A percentile compares a stretch with the other conserved stretches of the same genome.
Evolutionary conservation across 1,140 invertebrate genomes (phyloP).

Genomic region (Centruroides vittatus): DNA sequence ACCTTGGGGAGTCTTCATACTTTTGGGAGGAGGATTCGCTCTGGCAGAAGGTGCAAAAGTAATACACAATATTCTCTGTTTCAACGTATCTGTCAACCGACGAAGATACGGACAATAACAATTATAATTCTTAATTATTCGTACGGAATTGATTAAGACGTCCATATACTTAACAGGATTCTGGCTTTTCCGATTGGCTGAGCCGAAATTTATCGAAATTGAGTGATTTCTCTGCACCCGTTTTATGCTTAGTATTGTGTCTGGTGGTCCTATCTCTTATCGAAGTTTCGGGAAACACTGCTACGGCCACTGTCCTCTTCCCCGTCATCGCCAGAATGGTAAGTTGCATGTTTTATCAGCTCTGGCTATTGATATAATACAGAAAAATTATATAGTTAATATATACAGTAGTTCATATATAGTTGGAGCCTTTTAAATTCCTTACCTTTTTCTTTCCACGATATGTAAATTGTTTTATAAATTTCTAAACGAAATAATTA

Average conservation of each 20-base stretch:
- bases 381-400: no score
- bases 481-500: no score
- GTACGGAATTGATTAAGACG: no score
- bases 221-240: slow-evolving; percentile 22
- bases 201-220: slow-evolving; percentile 39
- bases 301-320: slow-evolving; percentile 66
- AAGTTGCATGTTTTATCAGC: slow-evolving; percentile 14
- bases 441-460: no score
- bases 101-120: no score
- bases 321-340: slow-evolving; percentile 66
- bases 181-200: slow-evolving; percentile 56
- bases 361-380: no score
- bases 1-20: slow-evolving; percentile 35
- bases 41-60: slow-evolving; percentile 62
- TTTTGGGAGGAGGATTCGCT: slow-evolving; percentile 66
- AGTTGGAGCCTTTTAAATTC: no score
- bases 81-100: no score
- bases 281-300: slow-evolving; percentile 69
- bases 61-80: background rate
- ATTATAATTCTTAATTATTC: background rate
- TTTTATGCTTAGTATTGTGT: slow-evolving; percentile 29
- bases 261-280: slow-evolving; percentile 44
- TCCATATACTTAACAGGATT: slow-evolving; percentile 27
- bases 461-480: no score
- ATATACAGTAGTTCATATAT: no score